Percentiles rank a stretch among this genome's conserved stretches.
phyloP scores from a whole-genome alignment of 64 coral and sea anemone species.

The Montipora efflorescens region DNA sequence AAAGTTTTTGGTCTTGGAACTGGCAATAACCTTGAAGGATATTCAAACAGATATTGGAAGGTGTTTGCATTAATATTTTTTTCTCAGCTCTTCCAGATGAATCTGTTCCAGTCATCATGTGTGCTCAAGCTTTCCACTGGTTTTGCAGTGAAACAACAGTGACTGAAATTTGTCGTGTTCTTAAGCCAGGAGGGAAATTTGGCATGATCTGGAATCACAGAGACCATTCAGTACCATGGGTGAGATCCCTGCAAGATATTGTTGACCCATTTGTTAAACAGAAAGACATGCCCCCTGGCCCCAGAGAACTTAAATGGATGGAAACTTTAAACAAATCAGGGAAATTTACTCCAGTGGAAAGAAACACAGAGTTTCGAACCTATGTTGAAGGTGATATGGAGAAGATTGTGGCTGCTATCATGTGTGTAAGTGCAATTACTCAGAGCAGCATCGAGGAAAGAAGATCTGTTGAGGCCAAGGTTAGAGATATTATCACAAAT shows the following conservation, averaged over 20 bases:
- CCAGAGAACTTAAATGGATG: slow-evolving; percentile 60
- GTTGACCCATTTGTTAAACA: slow-evolving; percentile 38
- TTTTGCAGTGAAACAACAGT: slow-evolving; percentile 78
- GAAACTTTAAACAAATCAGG: slow-evolving; percentile 51
- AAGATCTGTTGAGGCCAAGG: slow-evolving; percentile 13
- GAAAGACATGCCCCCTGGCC: slow-evolving; percentile 22
- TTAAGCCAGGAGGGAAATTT: slow-evolving; percentile 75
- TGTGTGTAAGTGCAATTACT: slow-evolving; percentile 68
- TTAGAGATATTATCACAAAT: slow-evolving; percentile 42
- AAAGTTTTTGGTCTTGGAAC: no score
- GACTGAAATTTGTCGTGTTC: slow-evolving; percentile 85
- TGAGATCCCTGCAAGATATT: slow-evolving; percentile 72
- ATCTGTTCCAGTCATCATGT: slow-evolving; percentile 65
- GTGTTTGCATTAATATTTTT: no score
- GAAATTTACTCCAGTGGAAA: slow-evolving; percentile 69
- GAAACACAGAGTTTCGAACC: slow-evolving; percentile 17
- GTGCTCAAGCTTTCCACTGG: slow-evolving; percentile 89
- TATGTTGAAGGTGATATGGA: slow-evolving; percentile 57
- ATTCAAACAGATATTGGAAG: no score
- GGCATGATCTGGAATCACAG: slow-evolving; percentile 86
- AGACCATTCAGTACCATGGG: slow-evolving; percentile 77
- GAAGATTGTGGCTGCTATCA: slow-evolving; percentile 41
- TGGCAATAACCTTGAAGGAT: no score
- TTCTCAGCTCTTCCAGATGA: slow-evolving; percentile 48
- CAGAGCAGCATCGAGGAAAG: slow-evolving; percentile 66